Base-by-base conservation (phyloP, 2,113 vertebrate genomes). In the Scortum barcoo region DNA sequence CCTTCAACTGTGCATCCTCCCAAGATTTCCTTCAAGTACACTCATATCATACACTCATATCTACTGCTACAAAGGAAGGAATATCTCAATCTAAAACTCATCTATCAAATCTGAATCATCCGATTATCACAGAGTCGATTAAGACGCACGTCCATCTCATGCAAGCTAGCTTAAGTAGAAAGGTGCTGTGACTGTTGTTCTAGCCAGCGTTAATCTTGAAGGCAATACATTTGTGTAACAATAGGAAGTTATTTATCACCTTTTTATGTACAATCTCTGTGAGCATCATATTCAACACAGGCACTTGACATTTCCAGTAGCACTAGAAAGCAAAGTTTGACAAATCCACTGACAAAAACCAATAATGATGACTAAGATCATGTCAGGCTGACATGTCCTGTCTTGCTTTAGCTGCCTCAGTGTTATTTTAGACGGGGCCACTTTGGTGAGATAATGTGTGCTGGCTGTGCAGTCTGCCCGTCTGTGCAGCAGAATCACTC, bases 401-500 rank as follows among this genome's bases (percentile, higher is more conserved):
- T 91, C 79, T 73, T 85, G 84, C 85, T 69, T 76, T 81, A 24
- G 76, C 66, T 57, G n/a, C 56, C 46, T 66, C 65, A 30, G 73
- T 83, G 72, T 87, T 75, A 78, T 85, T 89, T 84, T 70, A 78
- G 83, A 86, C 63, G 11, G 44, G 86, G 53, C 62, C 77, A 76
- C 76, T 86, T 76, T 88, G 69, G 66, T 70, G 62, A 84, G 74
- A 82, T 88, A 87, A 89, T 75, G 78, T 67, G 72, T 86, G 78
- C 77, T 67, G 83, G 65, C 83, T 78, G 73, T 71, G 70, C 69
- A 84, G 90, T 78, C 86, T 88, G 78, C 57, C 8, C 56, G 65
- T 84, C 72, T 83, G 62, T 70, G 69, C 78, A 65, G 80, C 84
- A 87, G 81, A 86, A 88, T 87, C 89, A 86, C 84, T 88, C 79